Base-by-base conservation (phyloP, 2,888 invertebrate genomes). In the Harpalus rubripes region DNA sequence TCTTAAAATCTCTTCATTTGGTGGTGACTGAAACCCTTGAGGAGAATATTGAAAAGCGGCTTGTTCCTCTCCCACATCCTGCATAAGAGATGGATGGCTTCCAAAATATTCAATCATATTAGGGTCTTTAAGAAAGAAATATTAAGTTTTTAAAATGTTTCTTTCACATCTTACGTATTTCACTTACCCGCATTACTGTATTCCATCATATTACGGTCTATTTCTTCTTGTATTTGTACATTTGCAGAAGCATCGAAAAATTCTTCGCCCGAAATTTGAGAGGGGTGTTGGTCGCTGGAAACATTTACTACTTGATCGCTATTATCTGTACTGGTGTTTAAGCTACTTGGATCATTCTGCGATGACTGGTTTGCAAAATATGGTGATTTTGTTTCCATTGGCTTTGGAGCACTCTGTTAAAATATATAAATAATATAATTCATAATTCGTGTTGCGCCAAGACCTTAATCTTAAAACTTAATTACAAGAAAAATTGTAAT, bases 341-440 rank as follows among this genome's bases (percentile, higher is more conserved):
- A n/a, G n/a, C 68, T 44, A 18, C 4, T 15, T 10, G 0, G 12
- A 32, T 68, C 68, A 39, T 68, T 41, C 41, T 74, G 44, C 3
- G 72, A 15, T 0, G 68, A 44, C 8, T 74, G 68, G 16, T 32
- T 68, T 8, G 26, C 4, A 18, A 74, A 74, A n/a, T 74, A 74
- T 0, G 72, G 72, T 16, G 72, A 74, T 44, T 74, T 74, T 44
- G 72, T 74, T 74, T 44, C 72, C 18, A 44, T 15, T 16, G 41
- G 44, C 16, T 41, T 41, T 12, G 72, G 6, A n/a, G 12, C 22
- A 10, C 7, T 18, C 15, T 68, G 26, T 15, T 39, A 7, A 68
- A 68, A 68, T 7, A 26, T 26, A 10, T 3, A 22, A 1, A 6
- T 26, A 22, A 22, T 22, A 22, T 22, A 22, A 22, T 22, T 22